Evolutionary conservation across 53 echinoderm and acorn worm genomes (phyloP).

Genomic region (Holothuria leucospilota): DNA sequence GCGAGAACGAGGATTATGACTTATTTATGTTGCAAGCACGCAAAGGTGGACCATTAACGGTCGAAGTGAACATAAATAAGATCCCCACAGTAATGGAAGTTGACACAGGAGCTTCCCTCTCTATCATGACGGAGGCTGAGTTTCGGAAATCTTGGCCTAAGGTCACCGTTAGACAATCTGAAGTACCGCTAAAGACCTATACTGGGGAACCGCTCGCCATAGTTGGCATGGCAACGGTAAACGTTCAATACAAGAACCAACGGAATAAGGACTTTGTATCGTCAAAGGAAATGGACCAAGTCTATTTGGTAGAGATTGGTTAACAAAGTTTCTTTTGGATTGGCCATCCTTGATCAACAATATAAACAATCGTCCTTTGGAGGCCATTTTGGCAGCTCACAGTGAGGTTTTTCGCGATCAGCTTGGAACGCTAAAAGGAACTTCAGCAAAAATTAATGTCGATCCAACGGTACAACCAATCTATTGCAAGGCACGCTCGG

Average conservation of each 20-base stretch:
- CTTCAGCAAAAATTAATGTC: slow-evolving; percentile 26
- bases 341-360: neutral
- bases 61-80: slow-evolving; percentile 30
- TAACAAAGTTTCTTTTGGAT: neutral
- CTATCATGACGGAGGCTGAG: slow-evolving; percentile 2
- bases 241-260: slow-evolving; percentile 17
- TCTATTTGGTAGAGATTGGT: slow-evolving; percentile 23
- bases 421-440: slow-evolving; percentile 47
- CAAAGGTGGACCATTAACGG: neutral
- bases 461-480: slow-evolving; percentile 37
- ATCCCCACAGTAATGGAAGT: slow-evolving; percentile 35
- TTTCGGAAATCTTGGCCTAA: slow-evolving; percentile 11
- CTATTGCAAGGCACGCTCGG: slow-evolving; percentile 50
- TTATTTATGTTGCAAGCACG: neutral
- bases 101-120: slow-evolving; percentile 49
- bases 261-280: neutral
- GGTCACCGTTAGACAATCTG: neutral
- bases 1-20: neutral
- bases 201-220: slow-evolving; percentile 8
- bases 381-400: neutral
- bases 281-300: slow-evolving; percentile 1
- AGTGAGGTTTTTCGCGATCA: slow-evolving; percentile 35
- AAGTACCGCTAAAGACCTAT: neutral
- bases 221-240: neutral
- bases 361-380: neutral